Evolutionary conservation across 2,888 invertebrate species (phyloP).

Genomic region (Pardosa pseudoannulata): DNA sequence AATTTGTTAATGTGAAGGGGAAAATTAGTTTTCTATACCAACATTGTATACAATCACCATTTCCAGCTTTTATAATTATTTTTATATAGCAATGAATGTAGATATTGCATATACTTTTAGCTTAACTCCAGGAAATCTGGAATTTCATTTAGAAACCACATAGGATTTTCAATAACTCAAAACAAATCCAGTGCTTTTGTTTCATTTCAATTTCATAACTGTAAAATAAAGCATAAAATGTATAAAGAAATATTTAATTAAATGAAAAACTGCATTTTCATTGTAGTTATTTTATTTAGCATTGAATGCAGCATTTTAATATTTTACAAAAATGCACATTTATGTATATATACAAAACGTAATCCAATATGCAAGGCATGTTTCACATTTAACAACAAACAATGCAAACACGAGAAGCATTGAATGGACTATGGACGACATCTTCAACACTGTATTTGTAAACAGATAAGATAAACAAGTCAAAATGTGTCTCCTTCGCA

Average conservation of each 20-base stretch:
- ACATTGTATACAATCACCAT: slow-evolving; percentile 12
- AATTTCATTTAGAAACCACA: background rate
- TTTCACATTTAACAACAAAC: background rate
- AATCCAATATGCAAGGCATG: background rate
- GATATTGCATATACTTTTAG: slow-evolving; percentile 5
- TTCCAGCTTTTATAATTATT: slow-evolving; percentile 16
- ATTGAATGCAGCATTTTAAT: background rate
- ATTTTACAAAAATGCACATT: background rate
- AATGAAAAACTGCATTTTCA: slow-evolving; percentile 15
- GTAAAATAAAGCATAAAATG: slow-evolving; percentile 1
- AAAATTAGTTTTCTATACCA: slow-evolving; percentile 11
- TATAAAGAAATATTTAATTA: slow-evolving; percentile 13
- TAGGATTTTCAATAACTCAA: background rate
- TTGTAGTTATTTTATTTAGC: slow-evolving; percentile 5
- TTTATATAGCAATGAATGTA: slow-evolving; percentile 13
- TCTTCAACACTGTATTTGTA: background rate
- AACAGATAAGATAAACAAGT: too few relatives aligned
- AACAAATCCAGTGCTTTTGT: background rate
- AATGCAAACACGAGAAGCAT: slow-evolving; percentile 13
- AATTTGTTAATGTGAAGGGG: background rate
- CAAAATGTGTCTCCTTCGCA: too few relatives aligned
- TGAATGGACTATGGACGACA: background rate
- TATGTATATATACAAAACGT: slow-evolving; percentile 14
- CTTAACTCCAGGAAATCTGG: background rate
- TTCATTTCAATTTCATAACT: slow-evolving; percentile 14